phyloP scores from a whole-genome alignment of 2,113 vertebrate genomes.

The Acanthochromis polyacanthus region DNA sequence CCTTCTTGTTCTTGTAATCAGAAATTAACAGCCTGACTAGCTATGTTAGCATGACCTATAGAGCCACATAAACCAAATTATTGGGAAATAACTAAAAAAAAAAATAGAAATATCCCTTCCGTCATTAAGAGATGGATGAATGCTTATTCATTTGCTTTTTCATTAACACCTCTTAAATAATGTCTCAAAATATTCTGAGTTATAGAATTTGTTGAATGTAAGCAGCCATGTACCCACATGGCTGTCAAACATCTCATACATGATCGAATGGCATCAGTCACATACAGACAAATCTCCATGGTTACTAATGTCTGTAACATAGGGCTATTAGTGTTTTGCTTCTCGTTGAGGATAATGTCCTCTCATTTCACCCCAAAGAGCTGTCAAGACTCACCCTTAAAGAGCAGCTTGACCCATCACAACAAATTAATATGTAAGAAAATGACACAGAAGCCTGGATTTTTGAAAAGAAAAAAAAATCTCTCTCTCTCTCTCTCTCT shows the following conservation, averaged over 20 bases:
- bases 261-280: neutral
- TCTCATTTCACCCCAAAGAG: conserved; percentile 43
- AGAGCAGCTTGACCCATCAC: no score
- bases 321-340: conserved; percentile 43
- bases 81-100: no score
- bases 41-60: no score
- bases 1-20: no score
- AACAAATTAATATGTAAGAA: no score
- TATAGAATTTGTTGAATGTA: conserved; percentile 9
- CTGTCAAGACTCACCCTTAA: conserved; percentile 23
- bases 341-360: conserved; percentile 32
- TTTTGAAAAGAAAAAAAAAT: no score
- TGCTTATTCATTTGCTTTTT: neutral
- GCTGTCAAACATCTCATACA: neutral
- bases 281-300: conserved; percentile 40
- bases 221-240: neutral
- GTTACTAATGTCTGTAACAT: conserved; percentile 52
- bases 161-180: neutral
- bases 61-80: no score
- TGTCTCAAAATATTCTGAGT: neutral
- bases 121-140: neutral
- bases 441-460: no score
- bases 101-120: no score
- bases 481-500: no score
- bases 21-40: no score